A percentile compares a stretch with the other conserved stretches of the same genome.
Conservation (phyloP, 1,140 invertebrate genomes). For the Meloidogyne hapla region DNA sequence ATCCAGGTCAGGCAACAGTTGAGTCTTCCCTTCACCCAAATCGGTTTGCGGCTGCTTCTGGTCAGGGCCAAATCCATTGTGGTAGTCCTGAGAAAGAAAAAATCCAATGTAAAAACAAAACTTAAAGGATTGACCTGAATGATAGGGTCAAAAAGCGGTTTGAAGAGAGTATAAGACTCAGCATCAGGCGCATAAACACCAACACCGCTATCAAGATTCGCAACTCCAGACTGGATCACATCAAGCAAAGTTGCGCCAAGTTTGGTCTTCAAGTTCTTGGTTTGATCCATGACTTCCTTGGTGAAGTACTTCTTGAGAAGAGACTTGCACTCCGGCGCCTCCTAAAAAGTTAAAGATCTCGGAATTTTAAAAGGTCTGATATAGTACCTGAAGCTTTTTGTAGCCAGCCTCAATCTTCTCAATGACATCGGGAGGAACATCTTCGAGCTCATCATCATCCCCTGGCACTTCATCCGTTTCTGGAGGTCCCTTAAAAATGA, state of each 20-base stretch:
- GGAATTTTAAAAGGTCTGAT: not conserved
- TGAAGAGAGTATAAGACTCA: slow-evolving; percentile 84
- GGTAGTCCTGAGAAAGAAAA: slow-evolving; percentile 85
- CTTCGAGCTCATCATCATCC: too few relatives aligned
- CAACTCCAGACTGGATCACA: slow-evolving; percentile 70
- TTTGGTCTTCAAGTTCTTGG: slow-evolving; percentile 61
- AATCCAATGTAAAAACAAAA: slow-evolving; percentile 69
- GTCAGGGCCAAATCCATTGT: slow-evolving; percentile 73
- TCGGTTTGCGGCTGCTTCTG: slow-evolving; percentile 81
- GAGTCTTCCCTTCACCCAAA: slow-evolving; percentile 85
- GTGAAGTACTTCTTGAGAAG: slow-evolving; percentile 65
- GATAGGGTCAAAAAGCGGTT: slow-evolving; percentile 84
- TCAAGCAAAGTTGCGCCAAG: slow-evolving; percentile 61
- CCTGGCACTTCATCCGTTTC: too few relatives aligned
- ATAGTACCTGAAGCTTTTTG: slow-evolving; percentile 67
- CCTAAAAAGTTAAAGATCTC: slow-evolving; percentile 37
- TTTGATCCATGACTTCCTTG: slow-evolving; percentile 63
- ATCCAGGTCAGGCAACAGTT: slow-evolving; percentile 79
- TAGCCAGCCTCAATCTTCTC: slow-evolving; percentile 78
- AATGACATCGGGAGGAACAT: slow-evolving; percentile 64
- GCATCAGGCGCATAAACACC: slow-evolving; percentile 92
- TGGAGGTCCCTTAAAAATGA: too few relatives aligned
- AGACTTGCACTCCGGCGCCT: slow-evolving; percentile 63
- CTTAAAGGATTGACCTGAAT: slow-evolving; percentile 17
- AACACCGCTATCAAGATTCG: slow-evolving; percentile 75